Evolutionary conservation across 2,797 vertebrate genomes (phyloP), one percentile per base, ranked within the genome.

Genomic region (Sylvia borin): DNA sequence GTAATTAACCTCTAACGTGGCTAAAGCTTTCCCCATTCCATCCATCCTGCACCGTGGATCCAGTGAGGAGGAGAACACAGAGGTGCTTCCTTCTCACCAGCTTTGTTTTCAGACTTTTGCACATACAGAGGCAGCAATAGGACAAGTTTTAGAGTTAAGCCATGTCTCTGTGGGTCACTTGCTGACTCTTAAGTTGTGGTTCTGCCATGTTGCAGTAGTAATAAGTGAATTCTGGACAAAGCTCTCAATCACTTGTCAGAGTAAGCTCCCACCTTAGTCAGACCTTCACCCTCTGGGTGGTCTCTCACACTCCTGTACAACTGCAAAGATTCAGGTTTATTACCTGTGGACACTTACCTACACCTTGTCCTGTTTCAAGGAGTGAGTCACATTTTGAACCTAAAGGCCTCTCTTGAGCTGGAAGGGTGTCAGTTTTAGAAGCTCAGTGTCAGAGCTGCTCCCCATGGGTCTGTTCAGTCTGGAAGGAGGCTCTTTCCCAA

Each of bases 381-480:
- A 70, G 3, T 1, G 3, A 79, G 48, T 85, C 38, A 11, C 32
- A 13, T 66, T 48, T 70, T 7, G 8, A 62, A 42, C 29, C 8
- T 21, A 26, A 78, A 74, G 40, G 22, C 22, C 32, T 32, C 29
- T 58, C 13, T n/a, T 51, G 60, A 50, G 32, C n/a, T 6, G 10
- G 47, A 55, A 64, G 0, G 1, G 1, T 82, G 62, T 55, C 31
- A 67, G 24, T 5, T 48, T 29, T n/a, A n/a, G n/a, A n/a, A n/a
- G 43, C 40, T 19, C 0, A 0, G 11, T 7, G 47, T 11, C 45
- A 38, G 60, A 34, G 42, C 64, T 54, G 29, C 26, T 77, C 55
- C 67, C 42, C 0, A 0, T 6, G 13, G 26, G 42, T n/a, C 38
- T 73, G 21, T 1, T 40, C 31, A 36, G 48, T 16, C 48, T 61